Conservation (phyloP, 2,888 invertebrate genomes). For the Acanthosepion esculentum region DNA sequence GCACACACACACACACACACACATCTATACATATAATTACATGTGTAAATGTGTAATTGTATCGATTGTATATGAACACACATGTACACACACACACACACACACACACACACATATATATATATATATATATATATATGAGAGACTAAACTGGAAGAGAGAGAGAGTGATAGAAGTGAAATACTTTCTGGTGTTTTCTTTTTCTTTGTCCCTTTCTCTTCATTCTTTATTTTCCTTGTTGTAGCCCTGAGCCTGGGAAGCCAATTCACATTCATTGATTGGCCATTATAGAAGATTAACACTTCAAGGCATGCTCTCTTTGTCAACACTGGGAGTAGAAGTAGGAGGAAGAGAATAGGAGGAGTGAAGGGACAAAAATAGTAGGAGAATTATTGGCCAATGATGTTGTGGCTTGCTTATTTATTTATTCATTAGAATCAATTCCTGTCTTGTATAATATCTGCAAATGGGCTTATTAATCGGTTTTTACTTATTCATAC, state of each 20-base stretch:
- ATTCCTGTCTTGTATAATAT: constrained; percentile 16
- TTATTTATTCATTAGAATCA: constrained; percentile 33
- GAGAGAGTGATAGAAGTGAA: too few species aligned
- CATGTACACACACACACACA: too few species aligned
- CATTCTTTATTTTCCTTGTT: background rate
- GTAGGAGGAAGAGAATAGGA: background rate
- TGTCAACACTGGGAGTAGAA: background rate
- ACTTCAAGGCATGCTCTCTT: constrained; percentile 12
- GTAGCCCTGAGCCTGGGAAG: constrained; percentile 1
- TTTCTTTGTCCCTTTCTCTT: background rate
- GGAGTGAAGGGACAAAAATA: background rate
- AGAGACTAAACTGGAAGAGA: too few species aligned
- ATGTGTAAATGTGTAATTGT: too few species aligned
- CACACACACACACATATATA: too few species aligned
- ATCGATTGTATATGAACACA: too few species aligned
- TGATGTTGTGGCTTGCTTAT: background rate
- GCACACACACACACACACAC: too few species aligned
- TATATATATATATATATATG: too few species aligned
- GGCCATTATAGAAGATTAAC: background rate
- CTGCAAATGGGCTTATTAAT: background rate
- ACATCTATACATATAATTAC: too few species aligned
- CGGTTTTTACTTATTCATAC: constrained; percentile 14
- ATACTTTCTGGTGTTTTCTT: too few species aligned
- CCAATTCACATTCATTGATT: constrained; percentile 13
- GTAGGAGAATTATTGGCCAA: constrained; percentile 12